Conservation (phyloP, 2,797 vertebrate genomes). For the Hyperoplus immaculatus region DNA sequence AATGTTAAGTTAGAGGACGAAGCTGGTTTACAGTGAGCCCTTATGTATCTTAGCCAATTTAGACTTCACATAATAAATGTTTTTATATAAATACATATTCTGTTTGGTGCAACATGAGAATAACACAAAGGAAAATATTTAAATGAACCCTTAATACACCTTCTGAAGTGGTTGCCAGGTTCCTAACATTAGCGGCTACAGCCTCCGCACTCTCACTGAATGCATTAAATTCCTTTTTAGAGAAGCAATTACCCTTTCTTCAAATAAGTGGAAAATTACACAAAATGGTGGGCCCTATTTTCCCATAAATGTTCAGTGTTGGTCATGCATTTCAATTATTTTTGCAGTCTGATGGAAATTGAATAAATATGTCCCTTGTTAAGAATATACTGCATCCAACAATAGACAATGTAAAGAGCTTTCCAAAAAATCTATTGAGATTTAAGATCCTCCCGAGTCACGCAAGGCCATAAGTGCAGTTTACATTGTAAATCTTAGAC, state of each 20-base stretch:
- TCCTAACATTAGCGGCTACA: not conserved
- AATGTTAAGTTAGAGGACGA: not conserved
- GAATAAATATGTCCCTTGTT: not conserved
- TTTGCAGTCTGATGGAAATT: not conserved
- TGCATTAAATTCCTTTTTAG: not conserved
- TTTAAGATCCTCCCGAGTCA: conserved; percentile 3
- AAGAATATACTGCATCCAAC: not conserved
- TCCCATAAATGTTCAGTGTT: not conserved
- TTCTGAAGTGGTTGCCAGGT: conserved; percentile 5
- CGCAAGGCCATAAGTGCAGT: not conserved
- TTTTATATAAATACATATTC: not conserved
- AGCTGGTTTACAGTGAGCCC: not conserved
- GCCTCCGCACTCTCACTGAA: not conserved
- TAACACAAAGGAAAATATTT: not conserved
- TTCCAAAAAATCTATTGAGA: not conserved
- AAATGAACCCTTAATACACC: not conserved
- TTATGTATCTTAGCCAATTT: conserved; percentile 10
- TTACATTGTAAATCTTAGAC: not conserved
- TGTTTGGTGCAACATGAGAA: not conserved
- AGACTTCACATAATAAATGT: not conserved
- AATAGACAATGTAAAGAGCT: not conserved
- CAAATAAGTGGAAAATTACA: not conserved
- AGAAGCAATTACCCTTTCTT: not conserved
- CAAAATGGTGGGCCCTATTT: not conserved
- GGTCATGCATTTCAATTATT: not conserved